These are phyloP conservation scores for Platynereis dumerilii DNA, from an alignment of 2,888 invertebrate genomes.

Conservation along the genomic window DNA sequence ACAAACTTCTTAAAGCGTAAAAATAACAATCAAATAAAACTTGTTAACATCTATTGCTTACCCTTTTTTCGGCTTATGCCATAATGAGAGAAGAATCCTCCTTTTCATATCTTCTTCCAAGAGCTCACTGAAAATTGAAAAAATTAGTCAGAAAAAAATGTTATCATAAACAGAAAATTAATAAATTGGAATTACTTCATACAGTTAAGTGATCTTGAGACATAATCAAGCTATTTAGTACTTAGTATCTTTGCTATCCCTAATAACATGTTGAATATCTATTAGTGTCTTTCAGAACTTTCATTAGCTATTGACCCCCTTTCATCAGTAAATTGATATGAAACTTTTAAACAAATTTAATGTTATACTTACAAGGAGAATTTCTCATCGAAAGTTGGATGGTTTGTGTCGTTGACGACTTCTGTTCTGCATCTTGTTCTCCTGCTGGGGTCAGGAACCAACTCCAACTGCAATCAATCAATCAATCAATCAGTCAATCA, in stretches of 20 bases:
- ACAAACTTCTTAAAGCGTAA: too few species aligned
- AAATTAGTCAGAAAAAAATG: conserved; percentile 1
- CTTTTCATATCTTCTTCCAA: conserved; percentile 51
- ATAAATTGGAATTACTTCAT: not conserved
- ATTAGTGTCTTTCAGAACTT: too few species aligned
- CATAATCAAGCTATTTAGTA: too few species aligned
- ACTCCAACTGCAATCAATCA: conserved; percentile 45
- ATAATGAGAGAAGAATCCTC: conserved; percentile 51
- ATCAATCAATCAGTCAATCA: not conserved
- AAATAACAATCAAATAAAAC: too few species aligned
- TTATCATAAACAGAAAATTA: not conserved
- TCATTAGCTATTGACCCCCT: not conserved
- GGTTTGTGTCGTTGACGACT: conserved; percentile 49
- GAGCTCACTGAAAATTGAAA: conserved; percentile 47
- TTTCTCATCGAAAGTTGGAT: conserved; percentile 58
- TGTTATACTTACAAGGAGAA: conserved; percentile 58
- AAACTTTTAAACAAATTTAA: not conserved
- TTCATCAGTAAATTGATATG: not conserved
- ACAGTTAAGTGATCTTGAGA: too few species aligned
- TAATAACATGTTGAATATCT: too few species aligned
- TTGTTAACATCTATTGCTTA: too few species aligned
- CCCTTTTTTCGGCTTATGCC: conserved; percentile 49
- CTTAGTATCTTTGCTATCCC: too few species aligned
- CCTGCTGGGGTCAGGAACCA: conserved; percentile 54
- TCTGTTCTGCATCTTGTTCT: conserved; percentile 55